Base-by-base conservation (phyloP, 2,113 vertebrate species). In the Mohoua ochrocephala region DNA sequence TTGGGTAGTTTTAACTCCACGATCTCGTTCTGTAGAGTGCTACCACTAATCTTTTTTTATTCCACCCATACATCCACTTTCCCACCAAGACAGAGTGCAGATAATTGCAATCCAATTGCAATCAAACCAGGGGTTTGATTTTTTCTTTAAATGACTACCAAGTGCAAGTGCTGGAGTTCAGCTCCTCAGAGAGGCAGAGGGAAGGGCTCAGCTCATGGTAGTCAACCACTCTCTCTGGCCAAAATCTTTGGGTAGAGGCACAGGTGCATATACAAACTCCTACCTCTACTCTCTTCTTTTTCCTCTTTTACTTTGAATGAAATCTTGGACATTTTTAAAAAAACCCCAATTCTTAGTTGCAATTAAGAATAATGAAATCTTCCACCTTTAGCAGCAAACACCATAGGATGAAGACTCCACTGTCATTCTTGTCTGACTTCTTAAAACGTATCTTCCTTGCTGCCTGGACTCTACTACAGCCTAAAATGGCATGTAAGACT, bases 91-190 rank as follows among this genome's bases (percentile, higher is more conserved):
- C 49, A 68, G 10, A 49, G 49, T 28, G 52, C 91, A 88, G 86
- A 65, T 80, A 92, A 92, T n/a, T 69, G 80, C 91, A 94, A 84
- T 91, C 86, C 76, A 92, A 92, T n/a, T 69, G 80, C 91, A 94
- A 84, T 91, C 86, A 83, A 77, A 41, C 73, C 53, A 53, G 57
- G 28, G 44, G 0, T 76, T 76, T 76, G 76, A 65, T 95, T 96
- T 83, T 77, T 79, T 18, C 63, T 84, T 73, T 71, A 73, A 86
- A 80, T 39, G n/a, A 31, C 67, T 65, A 35, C 45, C 50, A 65
- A 56, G 70, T 14, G 57, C n/a, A 57, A 87, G 70, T 15, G 47
- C 70, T 50, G 57, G 49, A 85, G 79, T 27, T 85, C 75, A 76
- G 61, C 42, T 67, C 56, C 63, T 59, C 61, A 12, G 35, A 61